Evolutionary conservation across 2,797 vertebrate genomes (phyloP).

Genomic region (Podargus strigoides): DNA sequence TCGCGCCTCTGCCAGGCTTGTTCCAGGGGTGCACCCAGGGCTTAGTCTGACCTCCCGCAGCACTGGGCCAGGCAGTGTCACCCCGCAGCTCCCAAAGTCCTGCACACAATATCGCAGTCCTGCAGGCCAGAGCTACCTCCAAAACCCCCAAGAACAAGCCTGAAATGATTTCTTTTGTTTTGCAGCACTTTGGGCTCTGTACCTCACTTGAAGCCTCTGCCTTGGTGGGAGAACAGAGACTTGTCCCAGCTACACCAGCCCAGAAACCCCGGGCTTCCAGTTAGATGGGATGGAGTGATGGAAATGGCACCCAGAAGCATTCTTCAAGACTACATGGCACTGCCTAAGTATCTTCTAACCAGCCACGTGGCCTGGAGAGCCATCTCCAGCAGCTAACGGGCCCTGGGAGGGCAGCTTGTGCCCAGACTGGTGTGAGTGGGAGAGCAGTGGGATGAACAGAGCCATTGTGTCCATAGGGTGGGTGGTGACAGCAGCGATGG

Average conservation of each 20-base stretch:
- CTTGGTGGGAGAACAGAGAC: neutral
- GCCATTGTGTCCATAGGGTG: rapidly evolving
- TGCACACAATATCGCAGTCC: neutral
- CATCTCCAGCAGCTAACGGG: neutral
- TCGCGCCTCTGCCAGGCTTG: neutral
- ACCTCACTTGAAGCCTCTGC: neutral
- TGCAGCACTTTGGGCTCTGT: rapidly evolving
- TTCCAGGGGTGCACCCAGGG: neutral
- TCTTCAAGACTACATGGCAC: neutral
- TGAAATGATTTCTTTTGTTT: neutral
- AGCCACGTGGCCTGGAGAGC: neutral
- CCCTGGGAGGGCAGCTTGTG: neutral
- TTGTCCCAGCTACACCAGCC: neutral
- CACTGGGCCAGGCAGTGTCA: neutral
- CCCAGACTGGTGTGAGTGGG: neutral
- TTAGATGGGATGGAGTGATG: neutral
- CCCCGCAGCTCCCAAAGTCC: rapidly evolving
- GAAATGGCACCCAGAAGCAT: neutral
- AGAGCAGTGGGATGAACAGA: neutral
- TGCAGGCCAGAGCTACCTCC: neutral
- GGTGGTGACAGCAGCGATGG: neutral
- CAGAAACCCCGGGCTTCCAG: neutral
- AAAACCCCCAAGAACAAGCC: neutral
- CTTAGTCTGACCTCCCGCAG: neutral
- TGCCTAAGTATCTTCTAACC: neutral